phyloP scores from a whole-genome alignment of 2,113 vertebrate species.

The Oreocharis arfaki region DNA sequence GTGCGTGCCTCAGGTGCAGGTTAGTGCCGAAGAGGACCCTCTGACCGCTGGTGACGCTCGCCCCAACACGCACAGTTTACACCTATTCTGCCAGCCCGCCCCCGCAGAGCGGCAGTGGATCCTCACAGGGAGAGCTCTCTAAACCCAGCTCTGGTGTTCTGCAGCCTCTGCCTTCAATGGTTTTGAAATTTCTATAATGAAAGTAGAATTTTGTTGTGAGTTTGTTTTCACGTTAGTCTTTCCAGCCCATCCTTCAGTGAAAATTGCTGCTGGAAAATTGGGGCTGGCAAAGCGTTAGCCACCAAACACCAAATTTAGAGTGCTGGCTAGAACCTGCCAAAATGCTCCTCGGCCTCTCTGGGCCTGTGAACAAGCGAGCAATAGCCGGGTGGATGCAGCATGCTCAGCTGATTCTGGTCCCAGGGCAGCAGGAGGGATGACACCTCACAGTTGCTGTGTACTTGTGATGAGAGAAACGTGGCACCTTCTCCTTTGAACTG shows the following conservation, averaged over 20 bases:
- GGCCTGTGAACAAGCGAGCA: neutral
- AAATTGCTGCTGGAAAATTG: neutral
- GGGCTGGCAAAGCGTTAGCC: neutral
- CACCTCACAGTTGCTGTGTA: neutral
- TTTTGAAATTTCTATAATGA: neutral
- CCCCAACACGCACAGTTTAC: fast-evolving
- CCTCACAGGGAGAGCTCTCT: fast-evolving
- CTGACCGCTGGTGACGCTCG: neutral
- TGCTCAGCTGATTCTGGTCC: too few relatives aligned
- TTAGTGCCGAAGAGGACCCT: too few relatives aligned
- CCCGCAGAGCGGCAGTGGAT: fast-evolving
- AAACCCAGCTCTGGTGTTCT: neutral
- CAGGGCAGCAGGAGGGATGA: neutral
- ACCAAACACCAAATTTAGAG: fast-evolving
- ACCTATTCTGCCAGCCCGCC: fast-evolving
- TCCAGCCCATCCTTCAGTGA: neutral
- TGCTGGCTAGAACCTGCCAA: neutral
- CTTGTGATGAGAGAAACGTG: neutral
- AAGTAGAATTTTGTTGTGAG: too few relatives aligned
- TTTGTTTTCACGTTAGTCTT: neutral
- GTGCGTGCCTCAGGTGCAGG: neutral
- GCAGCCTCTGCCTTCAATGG: neutral
- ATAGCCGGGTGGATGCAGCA: fast-evolving
- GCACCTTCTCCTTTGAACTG: neutral
- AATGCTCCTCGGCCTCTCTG: neutral